Evolutionary conservation across 2,888 invertebrate genomes (phyloP).

Genomic region (Polymixis flavicincta): DNA sequence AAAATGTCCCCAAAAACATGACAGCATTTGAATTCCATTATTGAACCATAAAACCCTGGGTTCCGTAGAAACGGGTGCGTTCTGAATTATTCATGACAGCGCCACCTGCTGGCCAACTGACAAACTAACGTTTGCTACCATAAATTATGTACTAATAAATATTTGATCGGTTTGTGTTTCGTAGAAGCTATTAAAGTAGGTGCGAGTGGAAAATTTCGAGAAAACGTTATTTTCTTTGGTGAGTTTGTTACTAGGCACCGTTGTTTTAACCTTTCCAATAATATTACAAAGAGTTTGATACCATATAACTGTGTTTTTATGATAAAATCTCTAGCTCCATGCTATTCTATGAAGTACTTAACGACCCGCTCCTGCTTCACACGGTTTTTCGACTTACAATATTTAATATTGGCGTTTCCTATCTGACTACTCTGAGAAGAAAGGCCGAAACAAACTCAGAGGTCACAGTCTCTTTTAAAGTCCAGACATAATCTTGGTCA

Average conservation of each 20-base stretch:
- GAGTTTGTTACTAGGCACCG: slow-evolving; percentile 6
- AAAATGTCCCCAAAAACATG: slow-evolving; percentile 69
- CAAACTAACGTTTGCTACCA: slow-evolving; percentile 77
- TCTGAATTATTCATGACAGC: slow-evolving; percentile 80
- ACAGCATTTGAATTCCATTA: slow-evolving; percentile 72
- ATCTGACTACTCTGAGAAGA: too few relatives aligned
- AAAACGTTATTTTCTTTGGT: slow-evolving; percentile 13
- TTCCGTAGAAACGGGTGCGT: slow-evolving; percentile 66
- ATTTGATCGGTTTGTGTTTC: slow-evolving; percentile 56
- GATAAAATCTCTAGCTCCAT: neutral
- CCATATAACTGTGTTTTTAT: neutral
- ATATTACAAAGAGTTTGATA: neutral
- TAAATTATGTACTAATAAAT: slow-evolving; percentile 71
- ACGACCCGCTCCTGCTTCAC: neutral
- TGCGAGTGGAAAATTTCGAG: slow-evolving; percentile 36
- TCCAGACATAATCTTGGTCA: too few relatives aligned
- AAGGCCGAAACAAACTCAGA: too few relatives aligned
- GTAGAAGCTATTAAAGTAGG: slow-evolving; percentile 30
- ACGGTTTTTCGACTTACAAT: neutral
- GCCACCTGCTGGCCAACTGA: slow-evolving; percentile 83
- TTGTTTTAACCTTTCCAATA: neutral
- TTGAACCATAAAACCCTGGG: slow-evolving; percentile 68
- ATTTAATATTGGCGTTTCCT: too few relatives aligned
- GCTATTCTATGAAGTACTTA: neutral
- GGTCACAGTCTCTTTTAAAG: too few relatives aligned